Base-by-base conservation (phyloP, 2,797 vertebrate species). In the Erethizon dorsatum region DNA sequence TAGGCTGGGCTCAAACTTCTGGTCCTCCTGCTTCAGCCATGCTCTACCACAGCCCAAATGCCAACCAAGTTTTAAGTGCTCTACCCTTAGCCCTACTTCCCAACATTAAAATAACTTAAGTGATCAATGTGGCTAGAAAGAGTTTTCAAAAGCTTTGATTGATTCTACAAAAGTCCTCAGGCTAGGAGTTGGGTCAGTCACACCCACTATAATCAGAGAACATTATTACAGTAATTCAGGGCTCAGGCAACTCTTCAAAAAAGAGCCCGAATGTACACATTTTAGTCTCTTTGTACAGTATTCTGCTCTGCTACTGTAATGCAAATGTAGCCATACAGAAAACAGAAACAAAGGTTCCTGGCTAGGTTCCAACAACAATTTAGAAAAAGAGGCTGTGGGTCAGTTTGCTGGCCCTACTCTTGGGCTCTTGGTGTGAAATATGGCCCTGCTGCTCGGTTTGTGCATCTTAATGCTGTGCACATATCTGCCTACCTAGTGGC, bases 91-190 rank as follows among this genome's bases (percentile, higher is more conserved):
- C 17, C 10, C 9, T 67, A n/a, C 4, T 86, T 2, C 4, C 22
- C 5, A 28, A 41, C 45, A 20, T 33, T 61, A 57, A 67, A 79
- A 52, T 33, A 22, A 57, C 47, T 4, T 6, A 7, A 11, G 22
- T 28, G 22, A 75, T 88, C 41, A 12, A 3, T 71, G 52, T 41
- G 41, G 12, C 41, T 52, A 77, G 50, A 92, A 73, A 11, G 56
- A 17, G 17, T 61, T 83, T 92, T 73, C 69, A 41, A 47, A 91
- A 67, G 59, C 67, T 91, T 50, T 73, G 80, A 63, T 61, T 91
- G 41, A 67, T 37, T 95, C 65, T 63, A 4, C 52, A 73, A 11
- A 41, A 1, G 31, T 88, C 24, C 8, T 71, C 24, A n/a, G n/a
- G 56, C 28, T 33, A 31, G 28, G 77, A 50, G 6, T 83, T 28